Evolutionary conservation across 1,140 invertebrate species (phyloP).

Genomic region (Euglossa dilemma): DNA sequence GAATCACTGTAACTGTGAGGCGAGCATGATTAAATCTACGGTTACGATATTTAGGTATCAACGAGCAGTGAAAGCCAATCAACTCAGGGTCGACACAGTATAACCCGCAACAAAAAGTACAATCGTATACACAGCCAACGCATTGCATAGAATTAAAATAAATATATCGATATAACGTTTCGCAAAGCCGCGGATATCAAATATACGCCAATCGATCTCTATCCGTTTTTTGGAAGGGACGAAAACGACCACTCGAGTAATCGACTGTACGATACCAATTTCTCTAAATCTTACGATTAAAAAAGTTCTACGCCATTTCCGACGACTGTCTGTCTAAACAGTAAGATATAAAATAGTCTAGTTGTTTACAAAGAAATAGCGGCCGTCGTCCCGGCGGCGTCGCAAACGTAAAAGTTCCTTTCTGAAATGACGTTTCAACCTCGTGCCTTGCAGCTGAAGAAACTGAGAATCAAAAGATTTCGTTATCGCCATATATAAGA

Average conservation of each 20-base stretch:
- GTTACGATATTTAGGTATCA: slow-evolving; percentile 61
- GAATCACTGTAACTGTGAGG: slow-evolving; percentile 14
- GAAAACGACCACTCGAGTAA: slow-evolving; percentile 51
- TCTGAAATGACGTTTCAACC: slow-evolving; percentile 73
- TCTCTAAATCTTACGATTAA: slow-evolving; percentile 36
- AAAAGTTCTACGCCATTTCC: slow-evolving; percentile 32
- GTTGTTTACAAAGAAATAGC: slow-evolving; percentile 37
- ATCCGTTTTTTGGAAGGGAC: background rate
- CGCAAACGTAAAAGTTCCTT: slow-evolving; percentile 53
- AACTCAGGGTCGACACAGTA: slow-evolving; percentile 81
- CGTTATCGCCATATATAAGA: slow-evolving; percentile 32
- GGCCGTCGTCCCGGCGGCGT: slow-evolving; percentile 3
- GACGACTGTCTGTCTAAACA: slow-evolving; percentile 47
- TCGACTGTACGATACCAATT: slow-evolving; percentile 41
- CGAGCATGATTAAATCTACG: slow-evolving; percentile 52
- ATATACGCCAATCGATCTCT: slow-evolving; percentile 39
- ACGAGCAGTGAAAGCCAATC: slow-evolving; percentile 58
- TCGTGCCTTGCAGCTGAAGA: slow-evolving; percentile 79
- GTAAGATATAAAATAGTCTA: slow-evolving; percentile 46
- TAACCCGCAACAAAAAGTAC: slow-evolving; percentile 82
- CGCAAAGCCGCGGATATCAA: slow-evolving; percentile 54
- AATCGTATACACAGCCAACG: slow-evolving; percentile 82
- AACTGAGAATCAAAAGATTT: slow-evolving; percentile 74
- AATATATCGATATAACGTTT: slow-evolving; percentile 70
- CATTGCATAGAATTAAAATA: slow-evolving; percentile 77